Base-by-base conservation (phyloP, 2,888 invertebrate genomes). In the Anagyrus pseudococci region DNA sequence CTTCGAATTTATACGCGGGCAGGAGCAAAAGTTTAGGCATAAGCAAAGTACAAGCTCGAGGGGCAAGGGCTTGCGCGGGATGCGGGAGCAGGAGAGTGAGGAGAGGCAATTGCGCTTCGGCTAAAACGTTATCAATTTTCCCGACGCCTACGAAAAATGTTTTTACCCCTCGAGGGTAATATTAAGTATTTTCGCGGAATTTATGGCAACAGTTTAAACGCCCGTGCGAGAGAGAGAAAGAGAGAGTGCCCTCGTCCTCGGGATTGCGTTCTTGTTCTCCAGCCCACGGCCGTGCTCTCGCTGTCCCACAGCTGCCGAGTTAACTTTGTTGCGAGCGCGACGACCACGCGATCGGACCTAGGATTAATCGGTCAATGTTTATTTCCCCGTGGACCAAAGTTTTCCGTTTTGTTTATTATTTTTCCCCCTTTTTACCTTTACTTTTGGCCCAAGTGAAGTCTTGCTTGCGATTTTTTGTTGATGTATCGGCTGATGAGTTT, bases 351-450 rank as follows among this genome's bases (percentile, higher is more conserved):
- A n/a, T 29, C 49, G 53, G 33, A 19, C 4, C 54, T 17, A 50
- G 55, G 50, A 64, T 59, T 56, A 60, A 64, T 64, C 52, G 52
- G n/a, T 41, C 40, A 47, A 60, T 64, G 64, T 60, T 64, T 56
- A 56, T 60, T 64, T 64, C 56, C 64, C 59, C 47, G 56, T 33
- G 56, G 59, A 64, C 59, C 52, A 59, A 59, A 59, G 41, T 60
- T 60, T 52, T 40, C 33, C 22, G 20, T 19, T 17, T 48, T 13
- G 13, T 33, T 33, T 33, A 13, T 41, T 62, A 56, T 62, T 52
- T 49, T 52, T 62, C 46, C 50, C 50, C 52, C 52, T 40, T 37
- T 55, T 46, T 59, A 37, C 26, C 13, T 40, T 20, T 2, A 40
- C 22, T n/a, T 4, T 3, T 40, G 41, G 4, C 17, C 56, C 23